Base-by-base conservation (phyloP, 92 coral and sea anemone species). In the Umimayanthus kanabou region DNA sequence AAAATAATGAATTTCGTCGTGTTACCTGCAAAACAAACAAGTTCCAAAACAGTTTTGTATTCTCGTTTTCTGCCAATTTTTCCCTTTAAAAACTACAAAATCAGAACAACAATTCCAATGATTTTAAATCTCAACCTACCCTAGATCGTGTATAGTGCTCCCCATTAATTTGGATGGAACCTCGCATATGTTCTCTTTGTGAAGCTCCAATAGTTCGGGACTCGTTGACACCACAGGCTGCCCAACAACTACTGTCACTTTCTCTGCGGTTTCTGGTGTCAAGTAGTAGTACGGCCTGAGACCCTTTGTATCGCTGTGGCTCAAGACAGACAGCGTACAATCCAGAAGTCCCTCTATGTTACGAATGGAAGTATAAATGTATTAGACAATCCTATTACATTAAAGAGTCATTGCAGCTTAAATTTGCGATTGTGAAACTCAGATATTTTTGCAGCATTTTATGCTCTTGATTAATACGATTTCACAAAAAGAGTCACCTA, bases 181-280 rank as follows among this genome's bases (percentile, higher is more conserved):
- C 15, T 71, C 66, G 42, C 87, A 83, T 45, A 69, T 43, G 9
- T 69, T 70, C 77, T 83, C 86, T 26, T 82, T 45, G 22, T 26
- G 23, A 45, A 67, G 29, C 1, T 6, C 66, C 4, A 16, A 37
- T 20, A 8, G 42, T 9, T 83, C 4, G 29, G 77, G 23, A 47
- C 39, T 20, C 26, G 13, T 9, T 33, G 37, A 28, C 6, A 66
- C 90, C 53, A 90, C 47, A 22, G 85, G 92, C 10, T 89, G 92
- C 45, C 95, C 99, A 40, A 94, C 73, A 58, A 92, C 96, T 75
- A 97, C 94, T 8, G 91, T 91, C 28, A 92, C 93, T 28, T 85
- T 85, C 45, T 87, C 70, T 40, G 93, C 80, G 40, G 91, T 89
- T 50, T 91, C 88, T 33, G 94, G 88, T 11, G 92, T 92, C 9